A percentile compares a stretch with the other conserved stretches of the same genome.
phyloP scores from a whole-genome alignment of 2,797 vertebrate genomes.

The Thaleichthys pacificus region DNA sequence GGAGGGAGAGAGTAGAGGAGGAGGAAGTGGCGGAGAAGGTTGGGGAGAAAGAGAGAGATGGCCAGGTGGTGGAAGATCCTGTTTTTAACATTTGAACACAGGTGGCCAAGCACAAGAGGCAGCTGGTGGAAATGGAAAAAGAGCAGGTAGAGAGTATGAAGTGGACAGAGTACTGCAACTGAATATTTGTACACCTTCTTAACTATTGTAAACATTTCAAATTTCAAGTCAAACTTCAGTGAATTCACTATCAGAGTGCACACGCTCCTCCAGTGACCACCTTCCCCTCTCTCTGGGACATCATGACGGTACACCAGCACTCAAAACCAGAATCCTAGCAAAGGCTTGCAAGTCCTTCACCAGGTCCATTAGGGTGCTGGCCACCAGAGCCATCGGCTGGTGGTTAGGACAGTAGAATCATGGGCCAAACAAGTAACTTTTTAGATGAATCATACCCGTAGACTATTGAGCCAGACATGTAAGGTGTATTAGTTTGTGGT shows the following conservation, averaged over 20 bases:
- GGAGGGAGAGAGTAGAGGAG: too few relatives aligned
- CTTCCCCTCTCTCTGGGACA: too few relatives aligned
- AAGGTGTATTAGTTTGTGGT: background rate
- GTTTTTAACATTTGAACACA: too few relatives aligned
- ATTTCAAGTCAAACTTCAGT: background rate
- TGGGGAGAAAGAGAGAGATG: too few relatives aligned
- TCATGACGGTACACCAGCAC: constrained; percentile 22
- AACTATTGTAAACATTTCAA: background rate
- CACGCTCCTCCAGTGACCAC: too few relatives aligned
- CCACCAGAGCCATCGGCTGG: constrained; percentile 78
- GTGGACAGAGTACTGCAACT: too few relatives aligned
- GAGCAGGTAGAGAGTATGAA: background rate
- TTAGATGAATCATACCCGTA: background rate
- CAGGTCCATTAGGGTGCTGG: constrained; percentile 76
- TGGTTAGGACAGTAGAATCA: constrained; percentile 14
- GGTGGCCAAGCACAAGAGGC: too few relatives aligned
- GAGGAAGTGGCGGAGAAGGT: too few relatives aligned
- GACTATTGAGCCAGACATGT: background rate
- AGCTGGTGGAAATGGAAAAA: background rate
- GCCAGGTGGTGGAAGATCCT: background rate
- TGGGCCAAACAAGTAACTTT: background rate
- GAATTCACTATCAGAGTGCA: too few relatives aligned
- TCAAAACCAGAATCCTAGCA: constrained; percentile 81
- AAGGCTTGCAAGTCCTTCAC: constrained; percentile 80
- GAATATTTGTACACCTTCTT: background rate